Evolutionary conservation across 35 echinoderm and acorn worm species (phyloP).

Genomic region (Nesometra sesokonis): DNA sequence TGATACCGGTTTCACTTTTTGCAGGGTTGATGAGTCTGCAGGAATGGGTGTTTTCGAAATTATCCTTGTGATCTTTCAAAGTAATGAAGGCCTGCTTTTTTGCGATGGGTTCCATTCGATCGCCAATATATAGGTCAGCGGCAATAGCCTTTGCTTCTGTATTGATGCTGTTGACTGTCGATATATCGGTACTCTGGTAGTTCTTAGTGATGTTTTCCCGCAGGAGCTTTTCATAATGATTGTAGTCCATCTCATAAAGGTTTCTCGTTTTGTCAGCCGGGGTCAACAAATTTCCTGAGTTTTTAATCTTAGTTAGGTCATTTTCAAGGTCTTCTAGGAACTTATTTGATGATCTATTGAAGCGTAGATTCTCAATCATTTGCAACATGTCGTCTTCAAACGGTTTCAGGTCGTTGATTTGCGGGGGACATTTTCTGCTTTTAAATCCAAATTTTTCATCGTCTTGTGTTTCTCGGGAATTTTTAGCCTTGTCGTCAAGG

Average conservation of each 20-base stretch:
- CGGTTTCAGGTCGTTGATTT: too few relatives aligned
- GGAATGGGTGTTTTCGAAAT: background rate
- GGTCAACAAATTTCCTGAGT: background rate
- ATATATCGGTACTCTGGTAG: background rate
- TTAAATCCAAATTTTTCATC: too few relatives aligned
- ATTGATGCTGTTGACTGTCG: background rate
- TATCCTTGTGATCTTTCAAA: conserved; percentile 23
- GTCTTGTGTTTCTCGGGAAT: too few relatives aligned
- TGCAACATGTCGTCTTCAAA: too few relatives aligned
- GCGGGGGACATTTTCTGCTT: too few relatives aligned
- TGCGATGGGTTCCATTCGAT: background rate
- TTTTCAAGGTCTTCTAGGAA: too few relatives aligned
- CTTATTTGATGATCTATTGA: too few relatives aligned
- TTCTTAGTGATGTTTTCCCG: background rate
- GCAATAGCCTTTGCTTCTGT: background rate
- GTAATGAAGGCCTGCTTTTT: conserved; percentile 6
- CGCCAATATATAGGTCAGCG: background rate
- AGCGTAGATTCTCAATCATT: too few relatives aligned
- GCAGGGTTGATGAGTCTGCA: conserved; percentile 9
- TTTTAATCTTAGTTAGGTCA: too few relatives aligned
- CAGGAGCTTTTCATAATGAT: background rate
- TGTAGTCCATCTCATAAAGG: background rate
- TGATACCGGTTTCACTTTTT: conserved; percentile 5
- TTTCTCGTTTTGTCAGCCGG: background rate
- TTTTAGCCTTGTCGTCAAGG: background rate